Evolutionary conservation across 64 coral and sea anemone genomes (phyloP), one percentile per base, ranked within the genome.

Genomic region (Pocillopora verrucosa): DNA sequence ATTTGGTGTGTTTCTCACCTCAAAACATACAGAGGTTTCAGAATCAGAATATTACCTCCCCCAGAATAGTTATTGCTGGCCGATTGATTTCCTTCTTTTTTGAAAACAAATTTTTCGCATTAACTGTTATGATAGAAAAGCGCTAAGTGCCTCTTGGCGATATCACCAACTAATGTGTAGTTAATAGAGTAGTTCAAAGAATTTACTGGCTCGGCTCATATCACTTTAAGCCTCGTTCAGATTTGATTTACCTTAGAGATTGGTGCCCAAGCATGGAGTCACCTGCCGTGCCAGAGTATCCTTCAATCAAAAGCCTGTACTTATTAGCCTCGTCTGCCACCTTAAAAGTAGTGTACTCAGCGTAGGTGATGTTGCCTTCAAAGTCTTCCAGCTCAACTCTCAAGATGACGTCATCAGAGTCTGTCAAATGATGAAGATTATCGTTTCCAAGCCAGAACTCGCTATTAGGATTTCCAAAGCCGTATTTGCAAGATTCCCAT

Each of bases 401-500:
- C 12, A 94, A 68, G 3, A 73, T 19, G 13, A 67, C 68, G n/a
- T 75, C 75, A 22, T 79, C 25, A 26, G 82, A 83, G 16, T 62
- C 13, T 38, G 74, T 83, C 16, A 91, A 16, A 82, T 82, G 76
- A 36, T 94, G 88, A 10, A 94, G 88, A 36, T 94, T 90, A 14
- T 94, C 83, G 16, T 94, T 94, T 61, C 75, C 41, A 77, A 77
- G 75, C 75, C 75, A 77, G 41, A 77, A 77, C 37, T 77, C 75
- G 45, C 75, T 36, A 36, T 56, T 77, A 36, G 90, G 69, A 73
- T 91, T 35, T 63, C 93, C 93, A 68, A 94, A 94, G 14, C 93
- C 93, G 22, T 86, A 86, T 80, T 86, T 81, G 38, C 91, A 94
- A 58, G 87, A 72, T 15, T 60, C 77, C 93, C 93, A 94, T 26